Evolutionary conservation across 1,140 invertebrate species (phyloP), one percentile per base, ranked within the genome.

Genomic region (Lepidurus packardi): DNA sequence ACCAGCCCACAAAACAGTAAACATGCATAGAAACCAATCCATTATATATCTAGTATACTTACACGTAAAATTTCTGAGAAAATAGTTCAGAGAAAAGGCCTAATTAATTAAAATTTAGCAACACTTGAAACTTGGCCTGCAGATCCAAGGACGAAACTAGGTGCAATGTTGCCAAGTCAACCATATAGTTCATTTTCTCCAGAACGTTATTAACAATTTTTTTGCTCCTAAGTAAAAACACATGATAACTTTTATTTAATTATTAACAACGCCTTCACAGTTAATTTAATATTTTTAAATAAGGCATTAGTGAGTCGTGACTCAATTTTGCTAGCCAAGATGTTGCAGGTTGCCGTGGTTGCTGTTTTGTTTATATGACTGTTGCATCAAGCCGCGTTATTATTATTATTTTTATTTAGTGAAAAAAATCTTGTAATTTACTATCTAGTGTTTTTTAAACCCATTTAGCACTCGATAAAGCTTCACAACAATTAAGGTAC

Each of bases 111-210:
- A 16, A 65, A 65, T 65, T 65, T 65, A 65, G 53, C 53, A 65
- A 65, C 53, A 65, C 53, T 65, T 7, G 53, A 21, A 65, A 65
- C 53, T 65, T 65, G 4, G 53, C 21, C 53, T 65, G 53, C 53
- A 65, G 53, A n/a, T 65, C 53, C 53, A 65, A 65, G 53, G 53
- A 65, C 53, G 53, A 65, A 65, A 65, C 53, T 21, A 13, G 53
- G 16, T n/a, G 21, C 53, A 65, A 21, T 21, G 53, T 65, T 65
- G 53, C 53, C 53, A 65, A 16, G 53, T 21, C 21, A 65, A 65
- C 9, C 13, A 65, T 65, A 65, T 16, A 13, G 53, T 21, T 65
- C 21, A 16, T 65, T 21, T 65, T 65, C 16, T 65, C 53, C 53
- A 11, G 53, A 65, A 65, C 5, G 6, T 11, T 65, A 65, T 16